phyloP scores from a whole-genome alignment of 2,888 invertebrate species.

The Vandiemenella viatica region DNA sequence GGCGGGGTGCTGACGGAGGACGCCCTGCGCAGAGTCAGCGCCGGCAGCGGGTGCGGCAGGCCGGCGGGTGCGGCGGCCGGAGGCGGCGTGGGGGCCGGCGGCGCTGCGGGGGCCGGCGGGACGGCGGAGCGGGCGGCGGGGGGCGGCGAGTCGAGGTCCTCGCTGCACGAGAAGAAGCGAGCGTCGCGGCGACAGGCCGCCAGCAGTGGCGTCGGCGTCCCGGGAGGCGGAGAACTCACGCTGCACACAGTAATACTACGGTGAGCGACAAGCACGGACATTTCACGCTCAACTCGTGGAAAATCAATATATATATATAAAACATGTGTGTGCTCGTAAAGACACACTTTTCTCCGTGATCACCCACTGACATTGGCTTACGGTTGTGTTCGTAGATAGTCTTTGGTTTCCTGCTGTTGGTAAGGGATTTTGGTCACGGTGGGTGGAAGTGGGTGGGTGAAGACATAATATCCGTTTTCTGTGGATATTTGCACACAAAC shows the following conservation, averaged over 20 bases:
- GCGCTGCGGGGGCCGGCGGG: background rate
- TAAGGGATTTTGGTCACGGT: too few relatives aligned
- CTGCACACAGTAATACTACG: too few relatives aligned
- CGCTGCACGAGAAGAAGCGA: constrained; percentile 25
- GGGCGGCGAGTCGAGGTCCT: constrained; percentile 25
- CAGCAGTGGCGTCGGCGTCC: constrained; percentile 32
- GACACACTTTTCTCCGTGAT: too few relatives aligned
- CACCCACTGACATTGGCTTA: too few relatives aligned
- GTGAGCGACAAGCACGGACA: background rate
- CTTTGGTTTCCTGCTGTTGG: too few relatives aligned
- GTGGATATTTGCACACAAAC: too few relatives aligned
- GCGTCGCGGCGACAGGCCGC: constrained; percentile 28
- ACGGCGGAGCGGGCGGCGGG: background rate
- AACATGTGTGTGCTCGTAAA: background rate
- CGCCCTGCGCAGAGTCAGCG: too few relatives aligned
- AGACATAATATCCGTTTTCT: too few relatives aligned
- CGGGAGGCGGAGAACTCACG: constrained; percentile 17
- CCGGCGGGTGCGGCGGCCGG: background rate
- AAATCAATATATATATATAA: background rate
- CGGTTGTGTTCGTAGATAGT: too few relatives aligned
- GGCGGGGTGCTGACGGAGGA: too few relatives aligned
- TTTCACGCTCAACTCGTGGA: background rate
- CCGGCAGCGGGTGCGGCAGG: too few relatives aligned
- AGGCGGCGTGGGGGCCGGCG: background rate
- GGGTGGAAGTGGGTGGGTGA: too few relatives aligned